phyloP scores from a whole-genome alignment of 1,140 invertebrate species.

The Bombus pyrosoma region DNA sequence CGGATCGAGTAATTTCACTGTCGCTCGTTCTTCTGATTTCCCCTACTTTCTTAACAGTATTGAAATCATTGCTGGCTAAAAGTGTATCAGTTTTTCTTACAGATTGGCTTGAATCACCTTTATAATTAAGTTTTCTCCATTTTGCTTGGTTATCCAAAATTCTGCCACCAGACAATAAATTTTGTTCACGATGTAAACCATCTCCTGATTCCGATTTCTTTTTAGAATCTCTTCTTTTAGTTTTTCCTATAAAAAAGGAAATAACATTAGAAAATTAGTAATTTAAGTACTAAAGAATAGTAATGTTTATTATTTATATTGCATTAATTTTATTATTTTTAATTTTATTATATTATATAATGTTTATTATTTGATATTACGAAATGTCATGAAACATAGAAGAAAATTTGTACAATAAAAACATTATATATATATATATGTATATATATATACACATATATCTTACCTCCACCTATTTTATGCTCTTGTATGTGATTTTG shows the following conservation, averaged over 20 bases:
- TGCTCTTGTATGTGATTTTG: conserved; percentile 80
- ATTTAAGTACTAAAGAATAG: background rate
- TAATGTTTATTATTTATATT: background rate
- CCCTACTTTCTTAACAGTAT: conserved; percentile 74
- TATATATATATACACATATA: conserved; percentile 6
- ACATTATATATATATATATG: conserved; percentile 7
- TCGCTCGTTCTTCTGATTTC: conserved; percentile 83
- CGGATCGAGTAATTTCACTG: conserved; percentile 73
- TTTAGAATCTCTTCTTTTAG: conserved; percentile 83
- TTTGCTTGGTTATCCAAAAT: conserved; percentile 80
- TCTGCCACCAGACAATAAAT: conserved; percentile 79
- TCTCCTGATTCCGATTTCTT: conserved; percentile 82
- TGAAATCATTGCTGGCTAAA: conserved; percentile 72
- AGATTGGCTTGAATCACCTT: conserved; percentile 70
- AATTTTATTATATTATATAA: background rate
- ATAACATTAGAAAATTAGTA: conserved; percentile 12
- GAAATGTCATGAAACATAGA: background rate
- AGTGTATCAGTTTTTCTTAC: conserved; percentile 75
- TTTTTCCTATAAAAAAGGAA: conserved; percentile 75
- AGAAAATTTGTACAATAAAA: background rate
- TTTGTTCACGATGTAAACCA: conserved; percentile 79
- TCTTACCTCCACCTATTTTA: conserved; percentile 82
- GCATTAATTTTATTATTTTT: background rate
- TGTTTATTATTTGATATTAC: background rate
- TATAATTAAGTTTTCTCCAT: conserved; percentile 80